Evolutionary conservation across 2,888 invertebrate genomes (phyloP).

Genomic region (Teinopalpus imperialis): DNA sequence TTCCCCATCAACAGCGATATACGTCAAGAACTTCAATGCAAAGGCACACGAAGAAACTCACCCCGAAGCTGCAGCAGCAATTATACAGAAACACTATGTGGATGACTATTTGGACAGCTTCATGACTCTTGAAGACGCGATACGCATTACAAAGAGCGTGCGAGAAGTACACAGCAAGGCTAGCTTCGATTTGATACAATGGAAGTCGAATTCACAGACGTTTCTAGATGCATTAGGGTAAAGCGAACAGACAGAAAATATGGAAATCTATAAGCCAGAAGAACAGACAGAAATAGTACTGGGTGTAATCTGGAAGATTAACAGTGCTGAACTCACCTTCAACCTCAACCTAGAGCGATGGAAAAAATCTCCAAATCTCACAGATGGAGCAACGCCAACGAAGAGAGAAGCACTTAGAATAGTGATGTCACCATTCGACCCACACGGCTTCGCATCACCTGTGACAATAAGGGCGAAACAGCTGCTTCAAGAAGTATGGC

Average conservation of each 20-base stretch:
- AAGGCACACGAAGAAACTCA: background rate
- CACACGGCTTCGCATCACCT: conserved; percentile 25
- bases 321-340: background rate
- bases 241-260: background rate
- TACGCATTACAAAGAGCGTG: conserved; percentile 9
- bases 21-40: conserved; percentile 28
- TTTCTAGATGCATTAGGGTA: background rate
- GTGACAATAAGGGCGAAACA: conserved; percentile 23
- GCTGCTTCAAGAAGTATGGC: conserved; percentile 26
- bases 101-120: conserved; percentile 33
- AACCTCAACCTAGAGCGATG: background rate
- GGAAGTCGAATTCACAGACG: conserved; percentile 12
- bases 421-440: conserved; percentile 26
- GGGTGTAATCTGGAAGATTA: conserved; percentile 24
- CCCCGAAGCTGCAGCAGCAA: conserved; percentile 15
- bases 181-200: conserved; percentile 17
- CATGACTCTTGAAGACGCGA: conserved; percentile 29
- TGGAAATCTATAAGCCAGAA: conserved; percentile 1
- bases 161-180: conserved; percentile 14
- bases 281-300: conserved; percentile 28
- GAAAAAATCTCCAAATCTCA: background rate
- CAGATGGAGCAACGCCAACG: conserved; percentile 13
- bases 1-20: conserved; percentile 27
- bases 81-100: conserved; percentile 13
- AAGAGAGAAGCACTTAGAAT: conserved; percentile 25